Conservation (phyloP, 1,140 invertebrate genomes). For the Gryon sp. region DNA sequence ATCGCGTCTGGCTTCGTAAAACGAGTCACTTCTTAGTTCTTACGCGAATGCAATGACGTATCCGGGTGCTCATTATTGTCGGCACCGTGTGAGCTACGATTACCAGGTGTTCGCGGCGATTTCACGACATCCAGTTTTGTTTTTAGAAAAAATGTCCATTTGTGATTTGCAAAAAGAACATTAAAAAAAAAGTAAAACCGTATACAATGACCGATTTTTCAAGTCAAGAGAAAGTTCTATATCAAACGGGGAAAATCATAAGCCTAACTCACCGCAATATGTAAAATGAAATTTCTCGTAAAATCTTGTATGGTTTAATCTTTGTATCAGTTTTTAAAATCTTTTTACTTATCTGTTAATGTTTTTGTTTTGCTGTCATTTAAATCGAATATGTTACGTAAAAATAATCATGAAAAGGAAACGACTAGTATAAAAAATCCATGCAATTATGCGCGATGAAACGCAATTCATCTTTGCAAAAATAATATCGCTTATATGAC, state of each 20-base stretch:
- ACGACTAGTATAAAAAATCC: no score
- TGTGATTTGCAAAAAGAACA: neutral
- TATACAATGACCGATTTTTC: neutral
- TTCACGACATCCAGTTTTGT: neutral
- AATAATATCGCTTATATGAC: no score
- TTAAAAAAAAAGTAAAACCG: no score
- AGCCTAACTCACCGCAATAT: neutral
- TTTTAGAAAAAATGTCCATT: neutral
- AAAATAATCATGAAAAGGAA: constrained; percentile 26
- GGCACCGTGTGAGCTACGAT: neutral
- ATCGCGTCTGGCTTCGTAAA: constrained; percentile 25
- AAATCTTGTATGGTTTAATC: no score
- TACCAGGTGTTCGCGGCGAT: constrained; percentile 26
- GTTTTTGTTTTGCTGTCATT: neutral
- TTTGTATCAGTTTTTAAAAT: no score
- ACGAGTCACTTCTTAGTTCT: constrained; percentile 46
- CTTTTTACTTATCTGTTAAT: no score
- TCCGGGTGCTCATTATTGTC: constrained; percentile 37
- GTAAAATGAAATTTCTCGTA: neutral
- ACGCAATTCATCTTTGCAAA: no score
- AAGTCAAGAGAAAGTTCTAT: neutral
- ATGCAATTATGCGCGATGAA: no score
- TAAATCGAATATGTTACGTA: constrained; percentile 13
- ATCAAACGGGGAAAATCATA: no score
- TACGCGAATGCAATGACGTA: constrained; percentile 44